phyloP scores from a whole-genome alignment of 2,113 vertebrate species.

The Gallinago jamesoni region DNA sequence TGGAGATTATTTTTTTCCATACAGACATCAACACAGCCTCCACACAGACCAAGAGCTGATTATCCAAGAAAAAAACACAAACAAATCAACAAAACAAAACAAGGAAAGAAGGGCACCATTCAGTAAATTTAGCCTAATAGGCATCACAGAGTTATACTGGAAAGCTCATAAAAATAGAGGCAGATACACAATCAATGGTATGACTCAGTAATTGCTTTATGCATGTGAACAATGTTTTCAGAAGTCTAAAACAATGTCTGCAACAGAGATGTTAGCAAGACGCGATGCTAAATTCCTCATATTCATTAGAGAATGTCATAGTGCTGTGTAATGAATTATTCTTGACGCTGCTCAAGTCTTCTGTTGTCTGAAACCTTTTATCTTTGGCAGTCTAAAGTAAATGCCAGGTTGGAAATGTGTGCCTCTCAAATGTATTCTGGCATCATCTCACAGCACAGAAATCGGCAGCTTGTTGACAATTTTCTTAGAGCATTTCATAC shows the following conservation, averaged over 20 bases:
- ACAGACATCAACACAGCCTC: background rate
- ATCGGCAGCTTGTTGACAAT: conserved; percentile 54
- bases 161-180: conserved; percentile 21
- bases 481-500: conserved; percentile 59
- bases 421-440: conserved; percentile 27
- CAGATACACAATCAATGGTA: conserved; percentile 24
- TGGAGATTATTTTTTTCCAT: background rate
- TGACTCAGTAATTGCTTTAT: conserved; percentile 45
- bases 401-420: conserved; percentile 39
- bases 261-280: conserved; percentile 25
- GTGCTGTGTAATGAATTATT: conserved; percentile 30
- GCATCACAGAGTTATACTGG: background rate
- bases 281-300: background rate
- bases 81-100: background rate
- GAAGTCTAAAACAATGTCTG: conserved; percentile 37
- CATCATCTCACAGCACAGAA: conserved; percentile 32
- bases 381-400: conserved; percentile 51
- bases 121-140: conserved; percentile 46
- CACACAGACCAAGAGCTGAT: background rate
- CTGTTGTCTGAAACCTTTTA: conserved; percentile 58
- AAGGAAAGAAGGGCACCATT: background rate
- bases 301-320: conserved; percentile 53
- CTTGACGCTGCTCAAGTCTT: conserved; percentile 34
- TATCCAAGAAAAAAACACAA: background rate
- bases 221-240: conserved; percentile 19